Percentiles rank a stretch among this genome's conserved stretches.
Evolutionary conservation across 1,140 invertebrate genomes (phyloP).

Genomic region (Micrasema longulum): DNA sequence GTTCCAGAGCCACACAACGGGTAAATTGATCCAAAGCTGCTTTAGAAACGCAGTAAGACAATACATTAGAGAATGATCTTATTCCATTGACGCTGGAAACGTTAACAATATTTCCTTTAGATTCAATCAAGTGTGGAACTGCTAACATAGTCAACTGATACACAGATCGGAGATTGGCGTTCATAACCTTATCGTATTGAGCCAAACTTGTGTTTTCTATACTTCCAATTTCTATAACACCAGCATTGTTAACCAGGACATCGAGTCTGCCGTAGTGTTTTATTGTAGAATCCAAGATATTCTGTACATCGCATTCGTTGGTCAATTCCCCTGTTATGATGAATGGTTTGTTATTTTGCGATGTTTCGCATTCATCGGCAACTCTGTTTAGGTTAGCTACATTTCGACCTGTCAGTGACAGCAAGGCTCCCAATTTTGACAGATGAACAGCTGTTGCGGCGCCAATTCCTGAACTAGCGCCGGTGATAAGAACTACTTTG

Average conservation of each 20-base stretch:
- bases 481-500: conserved; percentile 80
- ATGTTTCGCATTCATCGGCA: conserved; percentile 62
- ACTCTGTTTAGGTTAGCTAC: conserved; percentile 69
- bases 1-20: conserved; percentile 81
- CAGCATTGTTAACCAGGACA: conserved; percentile 90
- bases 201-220: conserved; percentile 87
- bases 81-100: conserved; percentile 91
- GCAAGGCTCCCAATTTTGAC: conserved; percentile 78
- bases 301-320: conserved; percentile 79
- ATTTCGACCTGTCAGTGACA: conserved; percentile 81
- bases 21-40: conserved; percentile 92
- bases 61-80: conserved; percentile 79
- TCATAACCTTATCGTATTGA: conserved; percentile 87
- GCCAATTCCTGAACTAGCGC: conserved; percentile 90
- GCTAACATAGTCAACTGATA: conserved; percentile 88
- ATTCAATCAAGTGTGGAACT: conserved; percentile 83
- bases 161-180: conserved; percentile 85
- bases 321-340: conserved; percentile 74
- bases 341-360: conserved; percentile 60
- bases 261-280: conserved; percentile 79
- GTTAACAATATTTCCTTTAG: conserved; percentile 90
- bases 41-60: conserved; percentile 91
- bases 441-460: conserved; percentile 83
- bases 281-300: conserved; percentile 78
- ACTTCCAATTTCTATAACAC: conserved; percentile 82